Evolutionary conservation across 2,797 vertebrate species (phyloP).

Genomic region (Sternotherus odoratus): DNA sequence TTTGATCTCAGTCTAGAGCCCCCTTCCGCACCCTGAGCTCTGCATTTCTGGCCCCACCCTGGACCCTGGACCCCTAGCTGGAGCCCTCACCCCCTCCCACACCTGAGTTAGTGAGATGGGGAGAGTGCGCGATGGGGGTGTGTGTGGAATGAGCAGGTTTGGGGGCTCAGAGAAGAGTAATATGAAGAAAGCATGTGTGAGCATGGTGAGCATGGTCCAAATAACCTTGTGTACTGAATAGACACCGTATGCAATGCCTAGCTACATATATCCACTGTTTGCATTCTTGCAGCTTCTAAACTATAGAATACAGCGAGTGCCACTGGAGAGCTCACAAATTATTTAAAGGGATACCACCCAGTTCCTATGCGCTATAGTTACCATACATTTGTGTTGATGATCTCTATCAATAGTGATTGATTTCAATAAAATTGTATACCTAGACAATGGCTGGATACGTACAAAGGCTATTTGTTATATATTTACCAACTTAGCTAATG

Average conservation of each 20-base stretch:
- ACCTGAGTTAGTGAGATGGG: too few species aligned
- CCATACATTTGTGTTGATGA: neutral
- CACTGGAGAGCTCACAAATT: neutral
- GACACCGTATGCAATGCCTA: neutral
- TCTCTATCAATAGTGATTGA: neutral
- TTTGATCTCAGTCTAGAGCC: too few species aligned
- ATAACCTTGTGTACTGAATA: neutral
- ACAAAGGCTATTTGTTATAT: neutral
- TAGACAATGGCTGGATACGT: neutral
- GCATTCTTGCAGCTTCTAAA: neutral
- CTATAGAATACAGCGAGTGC: neutral
- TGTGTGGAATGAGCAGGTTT: too few species aligned
- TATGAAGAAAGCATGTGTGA: neutral
- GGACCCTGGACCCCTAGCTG: too few species aligned
- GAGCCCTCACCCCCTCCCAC: too few species aligned
- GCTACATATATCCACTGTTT: neutral
- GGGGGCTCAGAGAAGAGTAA: neutral
- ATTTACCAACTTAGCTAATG: neutral
- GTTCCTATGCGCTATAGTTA: neutral
- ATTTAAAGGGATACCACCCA: neutral
- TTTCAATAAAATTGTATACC: neutral
- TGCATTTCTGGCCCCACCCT: too few species aligned
- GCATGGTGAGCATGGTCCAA: conserved; percentile 6
- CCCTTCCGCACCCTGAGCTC: too few species aligned
- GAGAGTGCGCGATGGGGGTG: too few species aligned